Evolutionary conservation across 2,113 vertebrate species (phyloP), one percentile per base, ranked within the genome.

Genomic region (Seriola rivoliana): DNA sequence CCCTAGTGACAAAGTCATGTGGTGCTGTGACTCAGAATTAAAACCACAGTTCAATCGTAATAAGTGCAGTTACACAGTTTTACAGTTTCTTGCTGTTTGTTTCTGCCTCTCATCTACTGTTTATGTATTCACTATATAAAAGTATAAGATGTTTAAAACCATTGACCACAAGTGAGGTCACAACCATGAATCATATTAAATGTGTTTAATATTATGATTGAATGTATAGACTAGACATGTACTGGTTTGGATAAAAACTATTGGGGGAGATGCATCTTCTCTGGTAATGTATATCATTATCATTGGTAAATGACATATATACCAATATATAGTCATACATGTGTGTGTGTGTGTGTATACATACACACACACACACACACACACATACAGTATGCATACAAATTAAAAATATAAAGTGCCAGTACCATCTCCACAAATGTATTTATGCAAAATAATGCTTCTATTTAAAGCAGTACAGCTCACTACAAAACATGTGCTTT

Each of bases 21-120:
- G 23, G 64, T 10, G 36, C 38, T 78, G 16, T 38, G 58, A 54
- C 55, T 71, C 32, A 9, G 12, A 66, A 60, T 65, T 60, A 57
- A 63, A 64, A 52, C 71, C 84, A 55, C 80, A 81, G 23, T 42
- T 71, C 55, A 52, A 48, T 38, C 34, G 42, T 34, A 63, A 36
- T 48, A 3, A 11, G 34, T 21, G n/a, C 9, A 57, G 8, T 23
- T 58, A 29, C 50, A 17, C 40, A 42, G 40, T 11, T 8, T 42
- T 42, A 42, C 40, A 42, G 40, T 42, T 46, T 42, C 50, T 57
- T 13, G 11, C 25, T 13, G 0, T 60, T 32, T 70, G 12, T 75
- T 57, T 14, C 13, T 57, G 40, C n/a, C 54, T 70, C 25, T 73
- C 4, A 36, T 80, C 4, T 19, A 50, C 25, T 71, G 17, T 48